A percentile compares a stretch with the other conserved stretches of the same genome.
phyloP scores from a whole-genome alignment of 1,140 invertebrate genomes.

The Eriosoma lanigerum region DNA sequence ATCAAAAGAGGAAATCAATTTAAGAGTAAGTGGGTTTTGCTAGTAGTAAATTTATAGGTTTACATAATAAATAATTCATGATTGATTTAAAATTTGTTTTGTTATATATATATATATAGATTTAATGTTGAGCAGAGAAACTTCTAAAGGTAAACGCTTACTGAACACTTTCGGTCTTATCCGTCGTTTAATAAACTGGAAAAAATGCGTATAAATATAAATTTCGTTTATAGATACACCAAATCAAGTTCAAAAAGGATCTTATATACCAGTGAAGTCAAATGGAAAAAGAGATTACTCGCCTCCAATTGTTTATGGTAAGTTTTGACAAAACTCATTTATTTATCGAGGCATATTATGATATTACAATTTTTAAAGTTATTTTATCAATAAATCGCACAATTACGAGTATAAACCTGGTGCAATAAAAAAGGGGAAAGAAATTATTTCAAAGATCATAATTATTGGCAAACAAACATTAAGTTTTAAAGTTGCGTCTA shows the following conservation, averaged over 20 bases:
- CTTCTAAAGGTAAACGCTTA: conserved; percentile 15
- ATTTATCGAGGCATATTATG: too few relatives aligned
- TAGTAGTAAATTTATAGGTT: not conserved
- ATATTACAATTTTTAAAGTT: too few relatives aligned
- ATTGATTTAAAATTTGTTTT: not conserved
- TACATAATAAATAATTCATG: too few relatives aligned
- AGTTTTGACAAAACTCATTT: too few relatives aligned
- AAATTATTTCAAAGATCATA: too few relatives aligned
- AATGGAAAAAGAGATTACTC: conserved; percentile 13
- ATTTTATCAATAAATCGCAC: too few relatives aligned
- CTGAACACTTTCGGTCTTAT: not conserved
- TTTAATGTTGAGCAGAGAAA: conserved; percentile 30
- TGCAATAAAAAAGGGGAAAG: too few relatives aligned
- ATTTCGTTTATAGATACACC: not conserved
- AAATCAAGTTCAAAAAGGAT: conserved; percentile 29
- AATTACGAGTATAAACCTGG: too few relatives aligned
- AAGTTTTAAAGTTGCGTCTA: too few relatives aligned
- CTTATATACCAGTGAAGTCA: conserved; percentile 31
- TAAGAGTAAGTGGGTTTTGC: conserved; percentile 31
- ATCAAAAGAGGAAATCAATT: conserved; percentile 45
- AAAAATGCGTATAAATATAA: too few relatives aligned
- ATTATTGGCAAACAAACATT: too few relatives aligned
- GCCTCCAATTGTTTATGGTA: not conserved
- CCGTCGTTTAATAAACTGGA: not conserved
- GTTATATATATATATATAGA: not conserved